These are phyloP conservation scores for Mormyrops attenuatus DNA, from an alignment of 2,797 vertebrate genomes.

Conservation along the genomic window DNA sequence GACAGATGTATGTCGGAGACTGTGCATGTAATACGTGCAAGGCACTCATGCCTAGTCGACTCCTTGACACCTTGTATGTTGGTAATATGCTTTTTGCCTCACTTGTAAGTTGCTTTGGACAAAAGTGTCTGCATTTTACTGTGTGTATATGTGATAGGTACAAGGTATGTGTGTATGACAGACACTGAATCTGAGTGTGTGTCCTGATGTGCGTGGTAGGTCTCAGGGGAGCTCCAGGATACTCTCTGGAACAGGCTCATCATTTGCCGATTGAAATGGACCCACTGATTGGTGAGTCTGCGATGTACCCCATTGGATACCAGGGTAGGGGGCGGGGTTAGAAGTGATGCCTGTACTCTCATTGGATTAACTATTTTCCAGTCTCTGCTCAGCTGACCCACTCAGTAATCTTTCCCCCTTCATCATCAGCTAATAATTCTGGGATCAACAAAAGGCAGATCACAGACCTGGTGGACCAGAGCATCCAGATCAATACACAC, in stretches of 20 bases:
- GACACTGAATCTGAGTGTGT: constrained; percentile 24
- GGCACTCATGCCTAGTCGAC: neutral
- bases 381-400: neutral
- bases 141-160: neutral
- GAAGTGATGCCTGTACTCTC: neutral
- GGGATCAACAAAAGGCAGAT: constrained; percentile 95
- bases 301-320: neutral
- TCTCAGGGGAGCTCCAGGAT: constrained; percentile 91
- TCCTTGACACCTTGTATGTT: neutral
- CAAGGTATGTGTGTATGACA: neutral
- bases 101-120: neutral
- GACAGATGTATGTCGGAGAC: neutral
- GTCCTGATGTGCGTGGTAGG: constrained; percentile 56
- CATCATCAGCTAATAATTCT: constrained; percentile 76
- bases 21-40: neutral
- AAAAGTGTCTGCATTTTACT: neutral
- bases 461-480: constrained; percentile 98
- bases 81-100: neutral
- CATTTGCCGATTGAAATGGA: constrained; percentile 99
- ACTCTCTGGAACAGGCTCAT: constrained; percentile 95
- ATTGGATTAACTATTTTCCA: neutral
- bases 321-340: neutral
- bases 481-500: constrained; percentile 96
- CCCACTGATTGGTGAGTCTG: constrained; percentile 80
- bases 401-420: neutral